Percentiles rank a stretch among this genome's conserved stretches.
Evolutionary conservation across 2,888 invertebrate species (phyloP).

Genomic region (Diarsia mendica): DNA sequence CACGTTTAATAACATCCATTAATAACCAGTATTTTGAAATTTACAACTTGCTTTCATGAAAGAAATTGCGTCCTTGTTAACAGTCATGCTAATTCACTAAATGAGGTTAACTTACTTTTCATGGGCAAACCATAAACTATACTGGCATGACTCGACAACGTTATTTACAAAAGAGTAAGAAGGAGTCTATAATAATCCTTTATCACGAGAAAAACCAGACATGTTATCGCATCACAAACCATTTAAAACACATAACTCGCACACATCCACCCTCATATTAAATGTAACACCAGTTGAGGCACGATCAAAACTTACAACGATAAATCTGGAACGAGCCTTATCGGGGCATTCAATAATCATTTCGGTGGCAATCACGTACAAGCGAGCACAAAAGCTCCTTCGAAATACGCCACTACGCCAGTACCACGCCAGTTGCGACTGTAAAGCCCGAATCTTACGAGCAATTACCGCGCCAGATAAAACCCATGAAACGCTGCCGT

Average conservation of each 20-base stretch:
- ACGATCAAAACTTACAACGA: constrained; percentile 65
- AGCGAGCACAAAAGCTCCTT: constrained; percentile 74
- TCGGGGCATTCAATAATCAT: constrained; percentile 76
- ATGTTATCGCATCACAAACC: too few species aligned
- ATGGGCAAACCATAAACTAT: background rate
- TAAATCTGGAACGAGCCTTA: constrained; percentile 69
- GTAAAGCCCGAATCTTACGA: constrained; percentile 83
- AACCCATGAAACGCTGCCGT: constrained; percentile 79
- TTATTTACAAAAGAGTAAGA: background rate
- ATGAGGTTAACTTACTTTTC: constrained; percentile 4
- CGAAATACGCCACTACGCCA: constrained; percentile 75
- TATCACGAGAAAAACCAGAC: constrained; percentile 9
- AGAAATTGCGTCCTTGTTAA: constrained; percentile 1
- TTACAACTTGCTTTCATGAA: constrained; percentile 23
- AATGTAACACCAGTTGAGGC: constrained; percentile 57
- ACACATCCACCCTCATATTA: constrained; percentile 44
- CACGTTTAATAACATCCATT: constrained; percentile 32
- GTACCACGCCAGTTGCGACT: constrained; percentile 59
- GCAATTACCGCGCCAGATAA: constrained; percentile 84
- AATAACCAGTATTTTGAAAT: constrained; percentile 27
- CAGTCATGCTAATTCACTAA: constrained; percentile 4
- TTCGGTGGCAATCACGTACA: constrained; percentile 76
- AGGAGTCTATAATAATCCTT: background rate
- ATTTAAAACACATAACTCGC: constrained; percentile 29
- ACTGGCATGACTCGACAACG: background rate